These are phyloP conservation scores for Carcina quercana DNA, from an alignment of 2,888 invertebrate genomes.

Conservation along the genomic window DNA sequence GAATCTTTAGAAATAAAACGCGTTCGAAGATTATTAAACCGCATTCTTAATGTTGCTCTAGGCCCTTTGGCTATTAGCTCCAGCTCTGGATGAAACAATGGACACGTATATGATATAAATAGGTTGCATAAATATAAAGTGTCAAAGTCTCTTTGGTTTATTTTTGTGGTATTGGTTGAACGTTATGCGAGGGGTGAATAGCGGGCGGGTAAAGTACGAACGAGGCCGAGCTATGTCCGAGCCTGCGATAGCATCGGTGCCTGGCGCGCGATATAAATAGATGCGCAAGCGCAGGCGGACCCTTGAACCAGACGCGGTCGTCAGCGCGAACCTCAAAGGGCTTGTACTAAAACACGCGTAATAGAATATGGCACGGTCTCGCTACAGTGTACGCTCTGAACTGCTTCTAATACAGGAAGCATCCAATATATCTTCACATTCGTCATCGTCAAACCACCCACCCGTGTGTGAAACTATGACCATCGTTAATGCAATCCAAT, in stretches of 20 bases:
- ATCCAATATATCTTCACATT: too few species aligned
- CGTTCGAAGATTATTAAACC: too few species aligned
- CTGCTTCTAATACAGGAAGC: too few species aligned
- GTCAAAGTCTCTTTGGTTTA: slow-evolving; percentile 56
- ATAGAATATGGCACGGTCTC: too few species aligned
- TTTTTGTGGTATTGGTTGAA: slow-evolving; percentile 53
- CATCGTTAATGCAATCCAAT: too few species aligned
- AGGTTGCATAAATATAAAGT: slow-evolving; percentile 63
- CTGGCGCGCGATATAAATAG: slow-evolving; percentile 65
- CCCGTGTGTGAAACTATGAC: too few species aligned
- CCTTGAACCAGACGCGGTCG: slow-evolving; percentile 67
- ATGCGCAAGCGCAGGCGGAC: slow-evolving; percentile 51
- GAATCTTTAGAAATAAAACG: too few species aligned
- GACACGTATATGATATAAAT: slow-evolving; percentile 59
- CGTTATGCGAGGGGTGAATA: slow-evolving; percentile 62
- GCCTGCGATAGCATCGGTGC: slow-evolving; percentile 57
- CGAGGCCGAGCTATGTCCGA: slow-evolving; percentile 45
- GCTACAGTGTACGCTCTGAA: too few species aligned
- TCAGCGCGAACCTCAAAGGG: slow-evolving; percentile 48
- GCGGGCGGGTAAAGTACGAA: slow-evolving; percentile 59
- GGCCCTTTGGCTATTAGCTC: slow-evolving; percentile 57
- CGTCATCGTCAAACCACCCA: too few species aligned
- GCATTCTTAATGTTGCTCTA: too few species aligned
- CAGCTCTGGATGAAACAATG: slow-evolving; percentile 58
- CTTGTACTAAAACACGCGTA: too few species aligned